These are phyloP conservation scores for Beroe ovata DNA, from an alignment of 37 sponge, comb jelly and placozoan species.

Conservation along the genomic window DNA sequence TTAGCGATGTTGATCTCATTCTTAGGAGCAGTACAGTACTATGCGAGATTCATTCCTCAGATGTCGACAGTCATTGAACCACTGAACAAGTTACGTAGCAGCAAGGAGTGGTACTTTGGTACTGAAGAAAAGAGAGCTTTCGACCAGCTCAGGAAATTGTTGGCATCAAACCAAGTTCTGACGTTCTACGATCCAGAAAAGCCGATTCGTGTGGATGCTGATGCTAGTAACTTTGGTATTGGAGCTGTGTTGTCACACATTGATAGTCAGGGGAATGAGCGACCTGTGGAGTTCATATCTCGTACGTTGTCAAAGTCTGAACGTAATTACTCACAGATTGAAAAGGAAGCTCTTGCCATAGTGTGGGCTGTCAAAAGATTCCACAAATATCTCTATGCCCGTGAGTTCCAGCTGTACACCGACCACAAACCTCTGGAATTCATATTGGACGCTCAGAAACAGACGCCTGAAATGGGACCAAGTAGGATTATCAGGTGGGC, in stretches of 20 bases:
- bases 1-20: neutral
- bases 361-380: constrained; percentile 15
- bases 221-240: constrained; percentile 12
- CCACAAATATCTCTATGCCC: neutral
- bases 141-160: neutral
- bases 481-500: constrained; percentile 54
- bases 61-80: constrained; percentile 29
- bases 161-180: neutral
- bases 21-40: constrained; percentile 51
- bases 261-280: neutral
- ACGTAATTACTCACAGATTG: constrained; percentile 3
- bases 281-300: constrained; percentile 45
- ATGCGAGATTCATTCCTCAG: constrained; percentile 20
- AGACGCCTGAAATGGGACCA: constrained; percentile 12
- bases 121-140: neutral
- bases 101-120: constrained; percentile 17
- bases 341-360: neutral
- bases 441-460: neutral
- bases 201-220: neutral
- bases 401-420: neutral
- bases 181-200: neutral
- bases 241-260: constrained; percentile 57
- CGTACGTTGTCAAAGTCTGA: neutral
- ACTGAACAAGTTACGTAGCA: constrained; percentile 44
- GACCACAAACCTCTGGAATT: constrained; percentile 13